Base-by-base conservation (phyloP, 2,888 invertebrate species). In the Xanthia icteritia region DNA sequence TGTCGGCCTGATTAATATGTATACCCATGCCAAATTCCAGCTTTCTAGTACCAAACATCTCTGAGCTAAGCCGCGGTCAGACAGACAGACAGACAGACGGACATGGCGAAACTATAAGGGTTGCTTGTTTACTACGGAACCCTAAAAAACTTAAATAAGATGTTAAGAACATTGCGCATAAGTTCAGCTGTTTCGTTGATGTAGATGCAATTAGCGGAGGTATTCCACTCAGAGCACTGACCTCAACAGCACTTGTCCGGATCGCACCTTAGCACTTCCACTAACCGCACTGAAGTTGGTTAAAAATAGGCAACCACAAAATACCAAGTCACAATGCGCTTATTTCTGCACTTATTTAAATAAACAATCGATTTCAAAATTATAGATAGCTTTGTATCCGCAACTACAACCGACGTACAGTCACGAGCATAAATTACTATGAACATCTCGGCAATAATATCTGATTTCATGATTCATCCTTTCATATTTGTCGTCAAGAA, bases 351-450 rank as follows among this genome's bases (percentile, higher is more conserved):
- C 17, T 51, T 17, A 76, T 73, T 73, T 17, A 8, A 54, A 65
- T 74, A 60, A 64, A 74, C 42, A 65, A 65, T 64, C 23, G 4
- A 51, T 36, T 65, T 60, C 5, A 73, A 81, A 61, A 79, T n/a
- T 51, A 23, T 2, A 42, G 60, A 45, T 67, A 68, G 8, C 61
- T 27, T 42, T 31, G 31, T 65, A 17, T 64, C 39, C 15, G 39
- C 39, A 17, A 42, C n/a, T 42, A 5, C 5, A 65, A 42, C 27
- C 17, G 9, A 42, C 17, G 5, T 65, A 42, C 42, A 42, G n/a
- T 20, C 42, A 65, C n/a, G n/a, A 42, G n/a, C 11, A 51, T 51
- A 51, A 51, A 20, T 51, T 0, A 51, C 51, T 51, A 45, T 42
- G 64, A 5, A 64, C 5, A n/a, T 9, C n/a, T 27, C 9, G 11